phyloP scores from a whole-genome alignment of 2,113 vertebrate species.

The Raja brachyura region DNA sequence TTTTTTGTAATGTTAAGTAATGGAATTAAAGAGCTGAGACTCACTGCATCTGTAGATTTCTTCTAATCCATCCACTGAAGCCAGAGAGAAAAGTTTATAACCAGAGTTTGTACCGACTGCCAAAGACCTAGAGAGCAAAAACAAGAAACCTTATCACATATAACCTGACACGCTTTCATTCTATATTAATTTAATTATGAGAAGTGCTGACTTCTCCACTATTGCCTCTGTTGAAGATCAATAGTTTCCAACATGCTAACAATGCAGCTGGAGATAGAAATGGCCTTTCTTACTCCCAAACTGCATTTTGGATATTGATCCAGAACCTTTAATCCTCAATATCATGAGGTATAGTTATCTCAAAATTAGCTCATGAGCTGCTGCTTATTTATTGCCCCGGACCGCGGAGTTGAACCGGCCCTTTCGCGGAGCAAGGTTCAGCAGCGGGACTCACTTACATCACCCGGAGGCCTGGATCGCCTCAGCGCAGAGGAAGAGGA shows the following conservation, averaged over 20 bases:
- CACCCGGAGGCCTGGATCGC: too few relatives aligned
- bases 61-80: conserved; percentile 84
- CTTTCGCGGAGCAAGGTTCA: too few relatives aligned
- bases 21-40: conserved; percentile 44
- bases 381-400: too few relatives aligned
- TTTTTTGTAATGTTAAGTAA: background rate
- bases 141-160: background rate
- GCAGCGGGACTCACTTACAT: too few relatives aligned
- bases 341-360: too few relatives aligned
- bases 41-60: conserved; percentile 89
- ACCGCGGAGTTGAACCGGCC: too few relatives aligned
- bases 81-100: conserved; percentile 86
- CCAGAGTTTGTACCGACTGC: conserved; percentile 80
- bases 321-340: too few relatives aligned
- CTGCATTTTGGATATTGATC: background rate
- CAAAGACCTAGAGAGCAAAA: conserved; percentile 66
- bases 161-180: too few relatives aligned
- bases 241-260: background rate
- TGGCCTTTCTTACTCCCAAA: background rate
- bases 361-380: too few relatives aligned
- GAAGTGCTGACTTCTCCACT: background rate
- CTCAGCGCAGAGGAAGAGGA: too few relatives aligned
- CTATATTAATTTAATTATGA: background rate
- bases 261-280: background rate
- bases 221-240: background rate